Evolutionary conservation across 2,797 vertebrate species (phyloP).

Genomic region (Darevskia mixta): DNA sequence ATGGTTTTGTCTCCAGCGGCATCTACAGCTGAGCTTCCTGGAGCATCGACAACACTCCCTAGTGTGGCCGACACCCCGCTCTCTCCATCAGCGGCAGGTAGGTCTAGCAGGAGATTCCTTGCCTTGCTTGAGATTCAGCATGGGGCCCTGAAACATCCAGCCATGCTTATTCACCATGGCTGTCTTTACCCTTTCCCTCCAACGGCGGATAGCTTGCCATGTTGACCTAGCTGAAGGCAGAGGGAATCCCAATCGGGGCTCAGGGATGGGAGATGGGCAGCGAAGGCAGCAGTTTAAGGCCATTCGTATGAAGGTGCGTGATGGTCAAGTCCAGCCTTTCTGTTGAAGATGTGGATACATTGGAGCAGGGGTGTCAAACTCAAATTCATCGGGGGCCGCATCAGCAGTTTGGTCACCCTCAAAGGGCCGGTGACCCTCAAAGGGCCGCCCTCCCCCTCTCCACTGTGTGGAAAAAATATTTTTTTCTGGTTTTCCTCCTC

Average conservation of each 20-base stretch:
- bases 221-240: not conserved
- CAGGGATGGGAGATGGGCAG: not conserved
- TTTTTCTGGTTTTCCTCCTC: no score
- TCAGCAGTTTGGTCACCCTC: no score
- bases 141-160: not conserved
- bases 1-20: not conserved
- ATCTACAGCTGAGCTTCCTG: slow-evolving; percentile 5
- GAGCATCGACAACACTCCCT: not conserved
- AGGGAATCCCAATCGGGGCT: not conserved
- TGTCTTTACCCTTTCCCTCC: not conserved
- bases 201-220: not conserved
- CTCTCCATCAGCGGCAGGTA: slow-evolving; percentile 25
- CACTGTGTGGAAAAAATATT: no score
- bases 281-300: not conserved
- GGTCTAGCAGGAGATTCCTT: not conserved
- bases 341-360: not conserved
- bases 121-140: not conserved
- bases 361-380: no score
- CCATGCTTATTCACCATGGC: not conserved
- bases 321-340: not conserved
- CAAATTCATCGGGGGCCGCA: no score
- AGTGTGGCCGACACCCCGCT: not conserved
- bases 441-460: no score
- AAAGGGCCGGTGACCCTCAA: no score
- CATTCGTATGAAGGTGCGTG: not conserved